These are phyloP conservation scores for Lepus oiostolus DNA, from an alignment of 2,797 vertebrate species.

Conservation along the genomic window DNA sequence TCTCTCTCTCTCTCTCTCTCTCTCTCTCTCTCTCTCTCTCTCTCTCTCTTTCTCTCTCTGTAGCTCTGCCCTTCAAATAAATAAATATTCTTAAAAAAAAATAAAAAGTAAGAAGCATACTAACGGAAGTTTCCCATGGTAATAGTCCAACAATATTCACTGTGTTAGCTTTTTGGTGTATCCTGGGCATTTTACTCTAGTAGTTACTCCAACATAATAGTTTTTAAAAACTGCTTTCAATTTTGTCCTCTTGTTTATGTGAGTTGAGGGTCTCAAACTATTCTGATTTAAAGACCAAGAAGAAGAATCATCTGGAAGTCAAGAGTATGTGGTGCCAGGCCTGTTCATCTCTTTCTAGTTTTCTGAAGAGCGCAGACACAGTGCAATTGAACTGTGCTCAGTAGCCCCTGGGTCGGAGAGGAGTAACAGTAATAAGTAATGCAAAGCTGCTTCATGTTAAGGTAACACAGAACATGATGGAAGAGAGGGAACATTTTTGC, in stretches of 20 bases:
- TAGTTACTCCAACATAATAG: background rate
- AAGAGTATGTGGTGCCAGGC: background rate
- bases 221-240: background rate
- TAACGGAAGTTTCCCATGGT: background rate
- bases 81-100: no score
- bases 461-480: background rate
- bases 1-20: no score
- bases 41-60: no score
- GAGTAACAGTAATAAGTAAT: background rate
- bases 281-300: background rate
- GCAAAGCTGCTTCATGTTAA: slow-evolving; percentile 9
- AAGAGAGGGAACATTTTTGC: slow-evolving; percentile 10
- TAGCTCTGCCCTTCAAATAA: no score
- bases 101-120: background rate
- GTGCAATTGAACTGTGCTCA: background rate
- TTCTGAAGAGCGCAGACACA: slow-evolving; percentile 13
- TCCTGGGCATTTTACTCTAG: background rate
- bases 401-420: background rate
- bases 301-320: background rate
- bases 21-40: no score
- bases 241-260: background rate
- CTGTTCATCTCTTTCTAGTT: background rate
- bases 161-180: background rate
- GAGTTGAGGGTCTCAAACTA: slow-evolving; percentile 4
- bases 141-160: background rate